A percentile compares a stretch with the other conserved stretches of the same genome.
phyloP scores from a whole-genome alignment of 1,140 invertebrate species.

The Drosophila littoralis region DNA sequence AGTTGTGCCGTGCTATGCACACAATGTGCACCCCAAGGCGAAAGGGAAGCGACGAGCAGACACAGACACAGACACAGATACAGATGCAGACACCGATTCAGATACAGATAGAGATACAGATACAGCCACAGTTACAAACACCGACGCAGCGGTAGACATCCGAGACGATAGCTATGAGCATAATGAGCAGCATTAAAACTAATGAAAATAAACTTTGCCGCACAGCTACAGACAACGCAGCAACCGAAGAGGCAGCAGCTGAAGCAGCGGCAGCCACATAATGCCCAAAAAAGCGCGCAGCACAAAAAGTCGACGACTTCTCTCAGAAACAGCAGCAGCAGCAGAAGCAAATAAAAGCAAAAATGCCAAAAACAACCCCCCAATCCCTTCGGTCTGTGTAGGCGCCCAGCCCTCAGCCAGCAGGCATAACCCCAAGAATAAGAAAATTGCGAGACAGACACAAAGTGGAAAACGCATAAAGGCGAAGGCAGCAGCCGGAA shows the following conservation, averaged over 20 bases:
- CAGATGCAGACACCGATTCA: conserved; percentile 16
- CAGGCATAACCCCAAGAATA: conserved; percentile 61
- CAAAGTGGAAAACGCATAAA: conserved; percentile 75
- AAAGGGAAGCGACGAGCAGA: conserved; percentile 33
- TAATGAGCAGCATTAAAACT: conserved; percentile 80
- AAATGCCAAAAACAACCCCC: conserved; percentile 23
- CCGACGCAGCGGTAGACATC: conserved; percentile 33
- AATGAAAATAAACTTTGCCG: conserved; percentile 80
- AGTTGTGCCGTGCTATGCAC: conserved; percentile 48
- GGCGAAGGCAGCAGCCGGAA: conserved; percentile 51
- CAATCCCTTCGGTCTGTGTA: conserved; percentile 6
- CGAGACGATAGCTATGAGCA: conserved; percentile 46
- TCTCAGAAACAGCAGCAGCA: conserved; percentile 37
- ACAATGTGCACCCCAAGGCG: conserved; percentile 41
- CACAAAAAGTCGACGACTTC: conserved; percentile 69
- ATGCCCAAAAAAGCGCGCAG: conserved; percentile 64
- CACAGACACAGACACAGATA: conserved; percentile 25
- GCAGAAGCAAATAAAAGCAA: conserved; percentile 62
- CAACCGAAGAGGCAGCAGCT: neutral
- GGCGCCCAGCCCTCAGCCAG: conserved; percentile 26
- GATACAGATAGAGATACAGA: conserved; percentile 18
- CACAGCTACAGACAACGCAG: conserved; percentile 51
- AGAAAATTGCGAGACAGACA: conserved; percentile 75
- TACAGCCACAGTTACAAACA: conserved; percentile 21
- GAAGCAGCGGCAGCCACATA: conserved; percentile 15